Evolutionary conservation across 2,797 vertebrate genomes (phyloP).

Genomic region (Hypotaenidia okinawae): DNA sequence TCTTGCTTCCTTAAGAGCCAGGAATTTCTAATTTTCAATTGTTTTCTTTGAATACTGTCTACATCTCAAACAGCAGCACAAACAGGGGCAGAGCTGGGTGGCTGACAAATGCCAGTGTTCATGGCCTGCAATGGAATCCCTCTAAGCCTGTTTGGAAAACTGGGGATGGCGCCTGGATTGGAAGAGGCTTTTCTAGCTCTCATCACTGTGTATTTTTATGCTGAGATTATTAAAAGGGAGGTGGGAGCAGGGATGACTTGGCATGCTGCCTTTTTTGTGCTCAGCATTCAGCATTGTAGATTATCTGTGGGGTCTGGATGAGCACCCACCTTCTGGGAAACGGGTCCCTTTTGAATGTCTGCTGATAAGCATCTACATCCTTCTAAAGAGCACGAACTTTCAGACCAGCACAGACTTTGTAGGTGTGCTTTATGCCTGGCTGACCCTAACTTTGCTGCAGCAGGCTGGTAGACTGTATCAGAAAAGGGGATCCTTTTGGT

Average conservation of each 20-base stretch:
- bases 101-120: background rate
- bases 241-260: background rate
- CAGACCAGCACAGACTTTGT: background rate
- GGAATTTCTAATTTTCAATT: background rate
- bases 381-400: background rate
- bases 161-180: background rate
- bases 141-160: background rate
- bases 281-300: background rate
- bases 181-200: background rate
- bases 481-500: background rate
- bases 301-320: background rate
- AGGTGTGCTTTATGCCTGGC: background rate
- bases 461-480: background rate
- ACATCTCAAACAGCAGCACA: background rate
- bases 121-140: background rate
- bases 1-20: conserved; percentile 19
- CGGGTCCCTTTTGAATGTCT: background rate
- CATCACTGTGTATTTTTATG: background rate
- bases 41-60: background rate
- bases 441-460: background rate
- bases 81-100: background rate
- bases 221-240: background rate
- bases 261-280: background rate
- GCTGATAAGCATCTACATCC: background rate
- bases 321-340: background rate